A percentile compares a stretch with the other conserved stretches of the same genome.
Conservation (phyloP, 2,888 invertebrate species). For the Lasioglossum lativentre region DNA sequence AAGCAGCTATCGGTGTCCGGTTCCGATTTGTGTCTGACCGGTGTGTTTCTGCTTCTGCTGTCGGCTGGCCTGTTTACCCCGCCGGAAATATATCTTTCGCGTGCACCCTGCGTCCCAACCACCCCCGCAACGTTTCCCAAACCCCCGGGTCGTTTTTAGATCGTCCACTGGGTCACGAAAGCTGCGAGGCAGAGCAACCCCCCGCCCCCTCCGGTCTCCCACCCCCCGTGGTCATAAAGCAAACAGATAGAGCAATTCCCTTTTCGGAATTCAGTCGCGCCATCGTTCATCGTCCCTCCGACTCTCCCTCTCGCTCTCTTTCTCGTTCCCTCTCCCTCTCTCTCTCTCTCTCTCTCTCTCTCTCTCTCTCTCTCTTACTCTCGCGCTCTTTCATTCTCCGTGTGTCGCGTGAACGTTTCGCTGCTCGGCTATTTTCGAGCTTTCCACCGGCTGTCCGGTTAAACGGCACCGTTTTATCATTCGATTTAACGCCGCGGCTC, state of each 20-base stretch:
- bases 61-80: slow-evolving; percentile 33
- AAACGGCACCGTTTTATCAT: slow-evolving; percentile 2
- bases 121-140: background rate
- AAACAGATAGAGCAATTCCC: slow-evolving; percentile 29
- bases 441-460: slow-evolving; percentile 4
- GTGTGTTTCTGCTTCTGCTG: slow-evolving; percentile 44
- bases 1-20: slow-evolving; percentile 60
- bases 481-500: slow-evolving; percentile 15
- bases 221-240: slow-evolving; percentile 14
- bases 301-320: background rate
- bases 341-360: no score
- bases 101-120: slow-evolving; percentile 11
- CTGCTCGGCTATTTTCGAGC: slow-evolving; percentile 15
- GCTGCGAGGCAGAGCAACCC: background rate
- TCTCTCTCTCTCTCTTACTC: no score
- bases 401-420: slow-evolving; percentile 13
- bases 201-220: background rate
- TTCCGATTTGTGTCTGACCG: slow-evolving; percentile 54
- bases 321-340: no score
- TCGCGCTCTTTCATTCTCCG: background rate
- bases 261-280: slow-evolving; percentile 20
- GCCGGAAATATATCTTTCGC: slow-evolving; percentile 52
- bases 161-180: slow-evolving; percentile 39
- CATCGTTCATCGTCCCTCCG: slow-evolving; percentile 20
- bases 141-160: slow-evolving; percentile 18